phyloP scores from a whole-genome alignment of 1,140 invertebrate genomes.

The Pseudomyrmex dendroicus region DNA sequence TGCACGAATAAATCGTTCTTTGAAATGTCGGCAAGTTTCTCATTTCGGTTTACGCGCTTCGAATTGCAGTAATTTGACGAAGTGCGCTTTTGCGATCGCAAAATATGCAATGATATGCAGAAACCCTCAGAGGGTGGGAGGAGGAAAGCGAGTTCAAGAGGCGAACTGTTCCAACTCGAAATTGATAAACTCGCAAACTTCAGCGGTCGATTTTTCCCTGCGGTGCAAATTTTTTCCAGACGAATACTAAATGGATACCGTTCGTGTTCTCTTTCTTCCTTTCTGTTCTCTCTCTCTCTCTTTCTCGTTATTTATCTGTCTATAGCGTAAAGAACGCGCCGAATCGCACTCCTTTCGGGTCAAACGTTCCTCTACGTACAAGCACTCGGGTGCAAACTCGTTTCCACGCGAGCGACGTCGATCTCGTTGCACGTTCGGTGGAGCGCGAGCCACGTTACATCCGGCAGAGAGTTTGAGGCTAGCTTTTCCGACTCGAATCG shows the following conservation, averaged over 20 bases:
- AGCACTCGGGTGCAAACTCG: constrained; percentile 64
- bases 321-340: constrained; percentile 48
- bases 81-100: constrained; percentile 43
- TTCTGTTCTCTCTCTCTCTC: constrained; percentile 13
- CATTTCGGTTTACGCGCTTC: not conserved
- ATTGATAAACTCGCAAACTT: constrained; percentile 63
- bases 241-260: constrained; percentile 68
- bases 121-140: not conserved
- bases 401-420: constrained; percentile 66
- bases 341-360: constrained; percentile 68
- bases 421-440: constrained; percentile 60
- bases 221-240: constrained; percentile 21
- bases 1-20: constrained; percentile 6
- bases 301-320: constrained; percentile 31
- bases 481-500: constrained; percentile 71
- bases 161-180: constrained; percentile 35
- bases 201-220: constrained; percentile 29
- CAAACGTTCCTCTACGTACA: constrained; percentile 65
- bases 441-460: constrained; percentile 58
- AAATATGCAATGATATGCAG: constrained; percentile 23
- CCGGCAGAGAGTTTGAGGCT: constrained; percentile 55
- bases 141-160: not conserved
- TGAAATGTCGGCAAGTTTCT: not conserved
- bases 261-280: constrained; percentile 37
- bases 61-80: constrained; percentile 42